Evolutionary conservation across 2,113 vertebrate species (phyloP).

Genomic region (Microcebus griseorufus): DNA sequence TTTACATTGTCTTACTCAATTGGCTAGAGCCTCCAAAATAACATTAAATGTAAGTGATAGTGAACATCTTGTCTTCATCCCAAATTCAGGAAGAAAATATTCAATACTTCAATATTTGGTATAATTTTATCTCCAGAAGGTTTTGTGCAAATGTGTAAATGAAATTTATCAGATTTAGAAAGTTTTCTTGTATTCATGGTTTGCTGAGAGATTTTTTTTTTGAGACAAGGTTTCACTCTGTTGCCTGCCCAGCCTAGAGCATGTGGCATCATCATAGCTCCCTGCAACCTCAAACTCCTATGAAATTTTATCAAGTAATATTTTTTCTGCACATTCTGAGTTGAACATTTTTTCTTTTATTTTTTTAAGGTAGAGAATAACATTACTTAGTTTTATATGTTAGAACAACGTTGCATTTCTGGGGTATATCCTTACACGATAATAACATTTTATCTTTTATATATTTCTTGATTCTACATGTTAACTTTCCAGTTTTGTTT

Average conservation of each 20-base stretch:
- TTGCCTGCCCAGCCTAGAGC: no score
- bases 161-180: not conserved
- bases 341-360: not conserved
- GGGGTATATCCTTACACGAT: not conserved
- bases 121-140: not conserved
- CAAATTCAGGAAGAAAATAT: not conserved
- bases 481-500: not conserved
- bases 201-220: not conserved
- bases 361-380: not conserved
- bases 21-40: not conserved
- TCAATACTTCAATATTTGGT: not conserved
- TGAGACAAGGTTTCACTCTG: no score
- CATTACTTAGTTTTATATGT: not conserved
- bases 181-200: not conserved
- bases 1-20: not conserved
- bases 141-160: not conserved
- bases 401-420: not conserved
- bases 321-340: not conserved
- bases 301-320: not conserved
- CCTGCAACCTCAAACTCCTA: no score
- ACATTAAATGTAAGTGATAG: not conserved
- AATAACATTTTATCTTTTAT: not conserved
- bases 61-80: not conserved
- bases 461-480: not conserved
- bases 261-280: no score